A percentile compares a stretch with the other conserved stretches of the same genome.
These are phyloP conservation scores for Acanthococcus lagerstroemiae DNA, from an alignment of 2,888 invertebrate species.

Conservation along the genomic window DNA sequence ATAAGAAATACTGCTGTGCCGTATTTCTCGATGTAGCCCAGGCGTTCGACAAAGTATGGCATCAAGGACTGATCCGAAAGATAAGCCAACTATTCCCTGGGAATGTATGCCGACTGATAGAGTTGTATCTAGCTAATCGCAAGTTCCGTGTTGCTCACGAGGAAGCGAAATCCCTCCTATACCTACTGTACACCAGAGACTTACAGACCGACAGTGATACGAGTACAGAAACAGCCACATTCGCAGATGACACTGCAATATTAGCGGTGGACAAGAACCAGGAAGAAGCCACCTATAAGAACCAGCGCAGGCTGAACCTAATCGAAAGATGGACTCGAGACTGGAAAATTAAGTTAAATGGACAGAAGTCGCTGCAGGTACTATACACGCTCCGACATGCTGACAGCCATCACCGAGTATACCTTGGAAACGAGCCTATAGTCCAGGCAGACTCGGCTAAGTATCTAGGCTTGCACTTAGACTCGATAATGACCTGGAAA, in stretches of 20 bases:
- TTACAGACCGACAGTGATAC: neutral
- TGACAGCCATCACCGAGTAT: neutral
- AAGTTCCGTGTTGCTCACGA: too few relatives aligned
- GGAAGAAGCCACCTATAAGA: neutral
- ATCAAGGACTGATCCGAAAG: too few relatives aligned
- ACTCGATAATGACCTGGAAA: neutral
- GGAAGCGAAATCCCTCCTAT: neutral
- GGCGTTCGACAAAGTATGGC: too few relatives aligned
- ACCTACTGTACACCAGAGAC: neutral
- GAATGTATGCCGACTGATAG: too few relatives aligned
- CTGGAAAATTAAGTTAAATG: neutral
- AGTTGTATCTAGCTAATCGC: too few relatives aligned
- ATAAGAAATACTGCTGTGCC: too few relatives aligned
- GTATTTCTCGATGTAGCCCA: too few relatives aligned
- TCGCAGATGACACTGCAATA: constrained; percentile 2
- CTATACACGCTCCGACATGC: neutral
- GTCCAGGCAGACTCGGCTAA: neutral
- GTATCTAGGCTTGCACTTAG: neutral
- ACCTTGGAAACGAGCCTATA: neutral
- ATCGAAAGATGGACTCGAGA: neutral
- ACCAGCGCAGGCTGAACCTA: neutral
- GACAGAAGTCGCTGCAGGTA: neutral
- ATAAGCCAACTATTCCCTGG: too few relatives aligned
- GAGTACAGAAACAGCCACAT: neutral
- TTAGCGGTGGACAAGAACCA: neutral